A percentile compares a stretch with the other conserved stretches of the same genome.
Conservation (phyloP, 2,888 invertebrate genomes). For the Phyllotreta striolata region DNA sequence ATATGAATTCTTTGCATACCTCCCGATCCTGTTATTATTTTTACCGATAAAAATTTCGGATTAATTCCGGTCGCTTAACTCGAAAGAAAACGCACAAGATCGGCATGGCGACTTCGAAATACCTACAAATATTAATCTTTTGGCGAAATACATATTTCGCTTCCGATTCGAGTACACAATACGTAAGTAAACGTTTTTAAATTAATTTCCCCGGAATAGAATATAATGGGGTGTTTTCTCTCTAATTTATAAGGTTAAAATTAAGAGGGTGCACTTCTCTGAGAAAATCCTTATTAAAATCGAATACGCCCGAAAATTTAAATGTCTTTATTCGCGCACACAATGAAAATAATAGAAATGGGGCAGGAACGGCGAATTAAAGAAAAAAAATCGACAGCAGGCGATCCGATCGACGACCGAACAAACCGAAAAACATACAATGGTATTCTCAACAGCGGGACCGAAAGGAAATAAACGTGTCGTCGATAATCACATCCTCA, state of each 20-base stretch:
- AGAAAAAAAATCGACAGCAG: slow-evolving; percentile 50
- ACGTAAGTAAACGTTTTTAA: no score
- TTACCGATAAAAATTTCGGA: slow-evolving; percentile 60
- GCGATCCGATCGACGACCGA: slow-evolving; percentile 42
- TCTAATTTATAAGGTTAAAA: slow-evolving; percentile 14
- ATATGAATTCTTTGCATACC: slow-evolving; percentile 59
- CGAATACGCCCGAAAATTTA: slow-evolving; percentile 53
- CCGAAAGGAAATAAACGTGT: slow-evolving; percentile 36
- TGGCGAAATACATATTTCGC: no score
- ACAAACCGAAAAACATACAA: slow-evolving; percentile 37
- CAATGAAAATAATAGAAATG: slow-evolving; percentile 50
- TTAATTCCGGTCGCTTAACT: slow-evolving; percentile 56
- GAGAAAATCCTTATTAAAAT: slow-evolving; percentile 36
- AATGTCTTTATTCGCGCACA: slow-evolving; percentile 54
- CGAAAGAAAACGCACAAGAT: slow-evolving; percentile 35
- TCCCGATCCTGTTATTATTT: slow-evolving; percentile 56
- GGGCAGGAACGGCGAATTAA: slow-evolving; percentile 51
- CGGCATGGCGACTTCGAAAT: no score
- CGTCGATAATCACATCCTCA: slow-evolving; percentile 46
- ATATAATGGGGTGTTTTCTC: no score
- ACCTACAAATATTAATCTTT: no score
- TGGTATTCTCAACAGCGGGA: slow-evolving; percentile 45
- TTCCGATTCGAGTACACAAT: no score
- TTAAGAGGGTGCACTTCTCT: slow-evolving; percentile 35
- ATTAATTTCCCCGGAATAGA: no score